Base-by-base conservation (phyloP, 2,888 invertebrate species). In the Drosophila testacea region DNA sequence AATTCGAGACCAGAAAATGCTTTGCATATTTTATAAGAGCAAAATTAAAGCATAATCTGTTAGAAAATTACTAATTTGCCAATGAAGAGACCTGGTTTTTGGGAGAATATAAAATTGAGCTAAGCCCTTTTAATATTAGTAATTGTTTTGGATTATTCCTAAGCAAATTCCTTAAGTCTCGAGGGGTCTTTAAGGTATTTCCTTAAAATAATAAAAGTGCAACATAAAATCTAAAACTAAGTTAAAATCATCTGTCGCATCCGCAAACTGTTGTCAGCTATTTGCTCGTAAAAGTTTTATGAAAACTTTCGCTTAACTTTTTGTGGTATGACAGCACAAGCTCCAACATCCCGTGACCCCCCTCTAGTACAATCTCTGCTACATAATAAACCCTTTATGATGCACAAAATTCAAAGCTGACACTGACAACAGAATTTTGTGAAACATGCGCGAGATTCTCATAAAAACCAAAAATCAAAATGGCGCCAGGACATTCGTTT, bases 341-440 rank as follows among this genome's bases (percentile, higher is more conserved):
- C 38, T 16, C 11, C 36, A 11, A 13, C 16, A 41, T 11, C n/a
- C 11, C 27, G 10, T 4, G 9, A 41, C 16, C 11, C 2, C 10
- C 10, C 30, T 6, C 54, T 32, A 22, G 6, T 32, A 32, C 11
- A 32, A 42, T 28, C 2, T 9, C 1, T 11, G 7, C 47, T 4
- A 2, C 50, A 34, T 34, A 34, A 38, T 39, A 42, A 73, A 77
- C 66, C 68, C 69, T 81, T 83, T 72, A 79, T 65, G 77, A 70
- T 72, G 71, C 77, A 81, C 66, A 72, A 73, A 81, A 81, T 65
- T 67, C 57, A 64, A 65, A 61, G 60, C 74, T 44, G 39, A 60
- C 55, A 62, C 11, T 10, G 32, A 28, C 67, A 41, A 22, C 22
- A 11, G 13, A 6, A 38, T 3, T 10, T 46, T 3, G 34, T 28